Base-by-base conservation (phyloP, 2,888 invertebrate genomes). In the Andricus quercusramuli region DNA sequence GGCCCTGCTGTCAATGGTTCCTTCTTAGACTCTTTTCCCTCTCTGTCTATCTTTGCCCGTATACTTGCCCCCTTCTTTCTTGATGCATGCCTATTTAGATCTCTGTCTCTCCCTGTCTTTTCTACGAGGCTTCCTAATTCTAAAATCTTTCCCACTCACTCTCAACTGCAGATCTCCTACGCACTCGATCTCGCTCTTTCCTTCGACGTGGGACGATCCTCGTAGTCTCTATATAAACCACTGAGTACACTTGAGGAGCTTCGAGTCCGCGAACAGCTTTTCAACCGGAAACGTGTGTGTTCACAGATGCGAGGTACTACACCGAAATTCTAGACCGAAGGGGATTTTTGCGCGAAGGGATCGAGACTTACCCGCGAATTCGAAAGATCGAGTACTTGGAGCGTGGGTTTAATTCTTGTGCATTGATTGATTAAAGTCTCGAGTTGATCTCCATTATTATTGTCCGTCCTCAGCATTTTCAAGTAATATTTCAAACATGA, bases 181-280 rank as follows among this genome's bases (percentile, higher is more conserved):
- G 77, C 80, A 77, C 74, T 74, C 76, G 65, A 64, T 82, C 78
- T 80, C 79, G 78, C 68, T 82, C 83, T 83, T 59, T 77, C 78
- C 80, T 79, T 81, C 83, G 83, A 87, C 90, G 91, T 91, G 89
- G 90, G 90, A 90, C 89, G 90, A 90, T 87, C 84, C 87, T 85
- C 88, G 82, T 85, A 84, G 82, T 83, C 86, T 90, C 90, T 91
- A 90, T 91, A 91, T 91, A 91, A 90, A 90, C 88, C 87, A 83
- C 82, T 86, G 87, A 83, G 87, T 87, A 87, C 86, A 85, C 86
- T 80, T 87, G 84, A 83, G 78, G 80, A 79, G 80, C 82, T 83
- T 81, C 78, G 85, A 87, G 87, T 86, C 79, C 79, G 83, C 85
- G 85, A 80, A 80, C 84, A 78, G 82, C 83, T 79, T 84, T 80